Evolutionary conservation across 2,113 vertebrate species (phyloP), one percentile per base, ranked within the genome.

Genomic region (Meriones unguiculatus): DNA sequence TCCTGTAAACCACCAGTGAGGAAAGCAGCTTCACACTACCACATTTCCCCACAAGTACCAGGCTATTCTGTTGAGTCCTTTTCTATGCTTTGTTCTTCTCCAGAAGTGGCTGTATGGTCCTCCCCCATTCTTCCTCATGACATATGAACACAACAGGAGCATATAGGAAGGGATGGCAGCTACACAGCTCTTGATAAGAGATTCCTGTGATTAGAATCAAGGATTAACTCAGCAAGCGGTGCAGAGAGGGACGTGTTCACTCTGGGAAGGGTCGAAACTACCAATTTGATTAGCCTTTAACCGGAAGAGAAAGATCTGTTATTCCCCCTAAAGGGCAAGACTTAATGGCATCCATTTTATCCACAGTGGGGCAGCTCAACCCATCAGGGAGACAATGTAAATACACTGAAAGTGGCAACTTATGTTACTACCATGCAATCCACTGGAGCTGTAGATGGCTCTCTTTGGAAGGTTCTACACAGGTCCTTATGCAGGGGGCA

Each of bases 1-100:
- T 97, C 85, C 35, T 95, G 18, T 87, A n/a, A 77, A 97, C 93
- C 9, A 93, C 72, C 18, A 0, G 18, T 28, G 50, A 98, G 77
- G 95, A 77, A 96, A 95, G 22, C 17, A 72, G 35, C 38, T 95
- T 50, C 35, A 15, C 91, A 75, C 92, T 98, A 97, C 97, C 89
- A 59, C 69, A 93, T 96, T 96, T 95, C 46, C n/a, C 46, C 96
- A 52, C 38, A 90, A 92, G 62, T 54, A 94, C 87, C 54, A 0
- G 2, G 67, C 11, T 38, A 2, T 92, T 98, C 95, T 90, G 87
- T 93, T 95, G 90, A 0, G 17, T 87, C 9, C 81, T 94, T 97
- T 95, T 17, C 73, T 14, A 0, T 24, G 35, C 15, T 52, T 38
- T 93, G 59, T 88, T 95, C 77, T 96, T 77, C 95, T 90, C 70